Conservation (phyloP, 1,140 invertebrate genomes). For the Philotrypesis tridentata region DNA sequence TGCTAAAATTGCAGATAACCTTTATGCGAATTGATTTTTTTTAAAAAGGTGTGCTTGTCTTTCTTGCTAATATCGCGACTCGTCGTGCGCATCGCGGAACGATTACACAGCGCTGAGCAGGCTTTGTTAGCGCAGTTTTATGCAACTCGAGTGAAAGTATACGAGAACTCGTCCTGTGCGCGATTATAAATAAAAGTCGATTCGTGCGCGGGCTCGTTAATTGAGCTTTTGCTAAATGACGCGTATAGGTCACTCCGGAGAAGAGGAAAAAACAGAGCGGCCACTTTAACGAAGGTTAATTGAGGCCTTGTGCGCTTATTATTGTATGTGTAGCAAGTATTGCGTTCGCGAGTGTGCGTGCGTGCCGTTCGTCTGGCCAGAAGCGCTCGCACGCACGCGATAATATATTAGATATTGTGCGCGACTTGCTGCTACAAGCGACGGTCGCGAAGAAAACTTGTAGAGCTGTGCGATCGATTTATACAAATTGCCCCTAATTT, state of each 20-base stretch:
- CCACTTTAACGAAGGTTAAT: constrained; percentile 38
- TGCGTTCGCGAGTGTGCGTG: neutral
- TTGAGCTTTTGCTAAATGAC: neutral
- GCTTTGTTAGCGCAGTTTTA: constrained; percentile 2
- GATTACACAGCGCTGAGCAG: neutral
- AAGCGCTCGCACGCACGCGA: constrained; percentile 5
- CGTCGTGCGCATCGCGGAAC: neutral
- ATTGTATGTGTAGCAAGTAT: neutral
- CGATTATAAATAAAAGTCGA: neutral
- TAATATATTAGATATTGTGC: constrained; percentile 2
- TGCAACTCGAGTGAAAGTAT: constrained; percentile 12
- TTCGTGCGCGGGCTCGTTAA: neutral
- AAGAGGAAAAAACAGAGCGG: neutral
- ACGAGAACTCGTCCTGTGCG: neutral
- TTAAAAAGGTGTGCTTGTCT: too few relatives aligned
- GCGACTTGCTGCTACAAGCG: neutral
- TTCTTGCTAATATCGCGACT: too few relatives aligned
- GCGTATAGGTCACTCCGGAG: too few relatives aligned
- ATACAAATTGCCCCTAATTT: constrained; percentile 66
- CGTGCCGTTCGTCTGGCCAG: neutral
- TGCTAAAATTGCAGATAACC: too few relatives aligned
- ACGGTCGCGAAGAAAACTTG: neutral
- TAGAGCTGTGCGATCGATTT: constrained; percentile 55
- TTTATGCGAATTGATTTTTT: too few relatives aligned
- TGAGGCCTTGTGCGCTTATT: neutral